A percentile compares a stretch with the other conserved stretches of the same genome.
These are phyloP conservation scores for Andrena dorsata DNA, from an alignment of 2,888 invertebrate species.

Conservation along the genomic window DNA sequence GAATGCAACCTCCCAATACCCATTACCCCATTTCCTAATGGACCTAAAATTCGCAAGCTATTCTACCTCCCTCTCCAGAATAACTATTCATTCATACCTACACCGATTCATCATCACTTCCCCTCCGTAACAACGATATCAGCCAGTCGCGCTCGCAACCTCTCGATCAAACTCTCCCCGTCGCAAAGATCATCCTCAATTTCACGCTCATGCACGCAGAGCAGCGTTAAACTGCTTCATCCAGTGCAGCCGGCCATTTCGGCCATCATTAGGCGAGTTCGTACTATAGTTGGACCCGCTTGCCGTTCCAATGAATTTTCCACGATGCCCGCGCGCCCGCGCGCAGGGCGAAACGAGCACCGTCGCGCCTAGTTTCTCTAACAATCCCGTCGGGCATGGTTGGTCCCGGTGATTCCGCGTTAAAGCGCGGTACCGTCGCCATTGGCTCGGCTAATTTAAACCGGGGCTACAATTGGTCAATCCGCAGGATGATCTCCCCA, in stretches of 20 bases:
- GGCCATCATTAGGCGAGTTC: conserved; percentile 59
- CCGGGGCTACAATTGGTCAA: conserved; percentile 77
- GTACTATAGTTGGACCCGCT: conserved; percentile 63
- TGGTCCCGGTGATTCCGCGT: conserved; percentile 35
- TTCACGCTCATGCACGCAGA: conserved; percentile 1
- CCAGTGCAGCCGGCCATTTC: conserved; percentile 51
- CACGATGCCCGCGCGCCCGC: conserved; percentile 26
- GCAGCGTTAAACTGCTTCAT: conserved; percentile 26
- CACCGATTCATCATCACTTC: neutral
- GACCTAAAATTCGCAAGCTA: too few relatives aligned
- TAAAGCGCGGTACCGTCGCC: conserved; percentile 36
- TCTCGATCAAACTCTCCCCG: neutral
- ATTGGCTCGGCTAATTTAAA: conserved; percentile 77
- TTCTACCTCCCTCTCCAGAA: too few relatives aligned
- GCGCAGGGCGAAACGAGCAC: conserved; percentile 25
- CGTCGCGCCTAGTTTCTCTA: conserved; percentile 30
- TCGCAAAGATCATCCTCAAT: conserved; percentile 10
- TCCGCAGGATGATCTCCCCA: conserved; percentile 73
- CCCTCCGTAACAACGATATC: neutral
- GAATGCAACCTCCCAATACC: too few relatives aligned
- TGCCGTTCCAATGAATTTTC: conserved; percentile 68
- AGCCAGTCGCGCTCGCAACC: neutral
- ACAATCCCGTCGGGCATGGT: conserved; percentile 49
- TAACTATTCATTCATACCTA: neutral
- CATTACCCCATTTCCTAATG: too few relatives aligned